Percentiles rank a stretch among this genome's conserved stretches.
Evolutionary conservation across 1,140 invertebrate species (phyloP).

Genomic region (Lasioglossum baleicum): DNA sequence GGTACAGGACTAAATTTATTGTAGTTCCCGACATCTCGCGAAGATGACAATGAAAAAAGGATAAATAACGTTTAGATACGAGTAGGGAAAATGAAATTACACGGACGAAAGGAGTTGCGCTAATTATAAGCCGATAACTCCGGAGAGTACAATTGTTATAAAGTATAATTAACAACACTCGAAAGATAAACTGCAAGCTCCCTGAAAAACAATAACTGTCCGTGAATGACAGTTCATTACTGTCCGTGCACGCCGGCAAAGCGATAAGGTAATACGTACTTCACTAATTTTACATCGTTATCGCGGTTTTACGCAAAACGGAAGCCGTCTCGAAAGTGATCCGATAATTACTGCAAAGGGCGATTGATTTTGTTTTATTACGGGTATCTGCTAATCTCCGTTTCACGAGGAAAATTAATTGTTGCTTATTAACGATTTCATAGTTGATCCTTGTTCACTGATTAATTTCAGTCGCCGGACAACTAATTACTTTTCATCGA

Average conservation of each 20-base stretch:
- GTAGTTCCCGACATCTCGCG: too few relatives aligned
- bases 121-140: not conserved
- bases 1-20: too few relatives aligned
- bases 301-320: conserved; percentile 22
- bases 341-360: conserved; percentile 35
- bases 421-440: not conserved
- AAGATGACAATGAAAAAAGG: too few relatives aligned
- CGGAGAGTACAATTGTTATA: conserved; percentile 32
- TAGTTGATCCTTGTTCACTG: too few relatives aligned
- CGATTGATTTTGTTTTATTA: conserved; percentile 26
- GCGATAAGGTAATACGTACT: conserved; percentile 48
- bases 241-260: not conserved
- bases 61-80: not conserved
- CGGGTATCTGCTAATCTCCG: not conserved
- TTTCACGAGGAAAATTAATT: not conserved
- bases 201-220: conserved; percentile 26
- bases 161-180: conserved; percentile 46
- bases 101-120: not conserved
- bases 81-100: too few relatives aligned
- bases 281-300: conserved; percentile 47
- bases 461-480: not conserved
- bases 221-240: conserved; percentile 23
- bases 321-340: conserved; percentile 32
- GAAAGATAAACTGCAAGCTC: conserved; percentile 36
- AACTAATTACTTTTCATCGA: not conserved